Evolutionary conservation across 2,888 invertebrate species (phyloP), one percentile per base, ranked within the genome.

Genomic region (Rhopalosiphum nymphaeae): DNA sequence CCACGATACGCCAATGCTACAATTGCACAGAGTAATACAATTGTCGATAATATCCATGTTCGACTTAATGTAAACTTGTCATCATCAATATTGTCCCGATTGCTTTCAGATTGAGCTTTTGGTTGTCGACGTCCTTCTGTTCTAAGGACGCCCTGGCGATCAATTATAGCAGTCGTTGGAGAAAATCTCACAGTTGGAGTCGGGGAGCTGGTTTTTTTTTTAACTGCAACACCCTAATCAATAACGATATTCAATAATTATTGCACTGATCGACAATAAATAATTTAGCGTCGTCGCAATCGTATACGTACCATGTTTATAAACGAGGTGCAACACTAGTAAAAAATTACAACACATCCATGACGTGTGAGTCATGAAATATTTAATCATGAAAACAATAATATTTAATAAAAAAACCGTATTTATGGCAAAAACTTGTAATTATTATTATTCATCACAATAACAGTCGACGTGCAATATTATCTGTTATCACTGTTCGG

Each of bases 1-100:
- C 94, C 94, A 85, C 87, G 94, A 90, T 94, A 94, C 4, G 85
- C 3, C 49, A 94, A 53, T 11, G n/a, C 57, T 2, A 57, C 21
- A 21, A 94, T 94, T 25, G 67, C 87, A 94, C 25, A 46, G 1
- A 94, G n/a, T 56, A 94, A 29, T 29, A 61, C 10, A 42, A 86
- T 1, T 0, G 94, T 94, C 13, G 61, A 91, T 0, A 91, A 13
- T n/a, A 89, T n/a, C 78, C 67, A 89, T 44, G 25, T 29, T 1
- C 53, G 42, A 56, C 78, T 89, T 1, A n/a, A 56, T 16, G 29
- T 88, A 21, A 78, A 88, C 13, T 56, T 49, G 4, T n/a, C 25
- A 1, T 78, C 61, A 16, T 61, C 5, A 46, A n/a, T 44, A 91
- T 13, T 42, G 25, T 61, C 91, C 10, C 7, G n/a, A 49, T 46